phyloP scores from a whole-genome alignment of 2,797 vertebrate genomes.

The Philypnodon macrostomus region DNA sequence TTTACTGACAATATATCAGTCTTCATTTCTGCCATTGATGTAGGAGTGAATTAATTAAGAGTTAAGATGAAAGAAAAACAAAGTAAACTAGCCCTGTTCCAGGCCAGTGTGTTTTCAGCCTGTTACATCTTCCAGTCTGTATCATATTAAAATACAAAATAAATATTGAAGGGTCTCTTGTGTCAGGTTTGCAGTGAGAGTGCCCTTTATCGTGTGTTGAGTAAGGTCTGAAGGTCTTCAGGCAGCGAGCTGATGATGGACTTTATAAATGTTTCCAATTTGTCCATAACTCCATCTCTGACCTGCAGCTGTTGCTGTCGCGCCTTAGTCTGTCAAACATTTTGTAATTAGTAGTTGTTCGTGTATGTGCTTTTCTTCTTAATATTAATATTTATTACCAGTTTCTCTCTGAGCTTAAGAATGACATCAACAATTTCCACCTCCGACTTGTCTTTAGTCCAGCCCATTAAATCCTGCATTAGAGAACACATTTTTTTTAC shows the following conservation, averaged over 20 bases:
- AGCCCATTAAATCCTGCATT: constrained; percentile 82
- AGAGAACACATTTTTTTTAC: background rate
- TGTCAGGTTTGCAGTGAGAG: too few relatives aligned
- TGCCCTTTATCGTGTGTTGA: constrained; percentile 71
- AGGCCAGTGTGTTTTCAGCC: too few relatives aligned
- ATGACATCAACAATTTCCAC: constrained; percentile 92
- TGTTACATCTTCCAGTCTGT: too few relatives aligned
- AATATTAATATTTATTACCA: constrained; percentile 73
- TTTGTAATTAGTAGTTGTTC: background rate
- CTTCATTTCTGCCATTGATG: background rate
- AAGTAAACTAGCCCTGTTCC: background rate
- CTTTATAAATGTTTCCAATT: constrained; percentile 72
- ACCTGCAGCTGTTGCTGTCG: constrained; percentile 81
- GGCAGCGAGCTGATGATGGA: constrained; percentile 80
- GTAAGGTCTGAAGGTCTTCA: constrained; percentile 81
- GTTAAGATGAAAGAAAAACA: too few relatives aligned
- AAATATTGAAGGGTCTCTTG: background rate
- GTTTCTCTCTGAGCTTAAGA: constrained; percentile 89
- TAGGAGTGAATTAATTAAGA: background rate
- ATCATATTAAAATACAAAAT: background rate
- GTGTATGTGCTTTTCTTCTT: background rate
- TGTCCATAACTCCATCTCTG: constrained; percentile 77
- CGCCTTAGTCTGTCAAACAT: constrained; percentile 74
- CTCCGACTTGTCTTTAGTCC: constrained; percentile 93
- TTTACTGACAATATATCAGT: too few relatives aligned